These are phyloP conservation scores for Pithys albifrons DNA, from an alignment of 2,113 vertebrate species.

Conservation along the genomic window DNA sequence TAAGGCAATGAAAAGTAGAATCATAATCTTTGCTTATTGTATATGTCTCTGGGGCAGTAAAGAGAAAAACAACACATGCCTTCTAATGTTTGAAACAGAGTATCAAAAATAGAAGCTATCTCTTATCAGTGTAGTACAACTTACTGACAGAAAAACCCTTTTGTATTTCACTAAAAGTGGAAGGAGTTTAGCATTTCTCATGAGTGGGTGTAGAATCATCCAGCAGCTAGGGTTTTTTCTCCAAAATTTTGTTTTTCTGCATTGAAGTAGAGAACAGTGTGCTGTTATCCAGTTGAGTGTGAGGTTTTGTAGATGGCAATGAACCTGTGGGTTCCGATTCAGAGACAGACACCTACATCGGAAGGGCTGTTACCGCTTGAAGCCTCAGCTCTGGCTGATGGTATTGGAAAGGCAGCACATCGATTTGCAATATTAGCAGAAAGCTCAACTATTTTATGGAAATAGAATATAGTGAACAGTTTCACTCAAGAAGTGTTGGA, in stretches of 20 bases:
- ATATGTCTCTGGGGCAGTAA: not conserved
- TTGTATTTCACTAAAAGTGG: not conserved
- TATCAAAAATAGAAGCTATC: not conserved
- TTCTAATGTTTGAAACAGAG: not conserved
- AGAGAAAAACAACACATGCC: not conserved
- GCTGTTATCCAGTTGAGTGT: not conserved
- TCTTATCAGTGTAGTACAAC: not conserved
- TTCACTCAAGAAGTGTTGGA: not conserved
- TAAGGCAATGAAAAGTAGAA: not conserved
- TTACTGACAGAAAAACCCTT: not conserved
- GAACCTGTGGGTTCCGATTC: not conserved
- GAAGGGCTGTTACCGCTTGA: not conserved
- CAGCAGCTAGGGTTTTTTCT: not conserved
- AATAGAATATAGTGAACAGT: not conserved
- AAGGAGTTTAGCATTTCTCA: not conserved
- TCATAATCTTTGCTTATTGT: not conserved
- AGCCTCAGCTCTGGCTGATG: not conserved
- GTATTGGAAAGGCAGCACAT: not conserved
- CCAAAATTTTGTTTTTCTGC: not conserved
- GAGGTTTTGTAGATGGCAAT: not conserved
- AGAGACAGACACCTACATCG: fast-evolving
- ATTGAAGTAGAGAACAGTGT: not conserved
- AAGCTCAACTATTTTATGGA: not conserved
- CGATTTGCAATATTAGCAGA: not conserved
- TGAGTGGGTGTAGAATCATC: not conserved